Percentiles rank a stretch among this genome's conserved stretches.
Evolutionary conservation across 2,113 vertebrate genomes (phyloP).

Genomic region (Triplophysa tibetana): DNA sequence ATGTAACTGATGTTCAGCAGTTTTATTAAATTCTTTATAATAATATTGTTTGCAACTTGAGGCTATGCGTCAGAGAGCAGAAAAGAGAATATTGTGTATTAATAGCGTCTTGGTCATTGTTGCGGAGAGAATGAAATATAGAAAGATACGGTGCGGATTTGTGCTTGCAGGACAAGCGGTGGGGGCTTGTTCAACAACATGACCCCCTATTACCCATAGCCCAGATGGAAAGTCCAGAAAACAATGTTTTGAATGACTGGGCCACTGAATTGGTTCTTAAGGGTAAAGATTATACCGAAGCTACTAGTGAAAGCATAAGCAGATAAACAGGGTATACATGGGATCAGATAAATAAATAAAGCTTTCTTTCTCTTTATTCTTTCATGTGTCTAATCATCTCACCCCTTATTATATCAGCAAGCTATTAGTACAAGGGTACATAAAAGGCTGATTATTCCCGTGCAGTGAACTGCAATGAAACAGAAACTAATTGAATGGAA

Average conservation of each 20-base stretch:
- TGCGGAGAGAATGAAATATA: background rate
- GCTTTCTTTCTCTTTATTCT: slow-evolving; percentile 7
- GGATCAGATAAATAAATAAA: slow-evolving; percentile 5
- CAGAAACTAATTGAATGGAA: background rate
- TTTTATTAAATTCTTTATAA: background rate
- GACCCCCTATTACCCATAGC: background rate
- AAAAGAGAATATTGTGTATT: slow-evolving; percentile 6
- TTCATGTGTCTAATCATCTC: slow-evolving; percentile 56
- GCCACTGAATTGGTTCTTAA: slow-evolving; percentile 44
- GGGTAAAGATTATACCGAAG: slow-evolving; percentile 42
- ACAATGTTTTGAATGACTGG: slow-evolving; percentile 29
- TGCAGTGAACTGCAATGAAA: background rate
- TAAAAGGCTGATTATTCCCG: background rate
- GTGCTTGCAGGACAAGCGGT: background rate
- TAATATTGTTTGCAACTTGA: slow-evolving; percentile 4
- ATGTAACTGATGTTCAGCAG: background rate
- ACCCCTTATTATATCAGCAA: slow-evolving; percentile 8
- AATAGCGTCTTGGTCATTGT: background rate
- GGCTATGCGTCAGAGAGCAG: background rate
- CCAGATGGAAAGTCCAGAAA: slow-evolving; percentile 21
- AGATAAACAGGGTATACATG: slow-evolving; percentile 22
- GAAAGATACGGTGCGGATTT: background rate
- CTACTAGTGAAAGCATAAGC: slow-evolving; percentile 37
- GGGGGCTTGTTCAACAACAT: background rate
- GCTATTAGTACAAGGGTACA: background rate